phyloP scores from a whole-genome alignment of 2,113 vertebrate genomes.

The Colistium nudipinnis region DNA sequence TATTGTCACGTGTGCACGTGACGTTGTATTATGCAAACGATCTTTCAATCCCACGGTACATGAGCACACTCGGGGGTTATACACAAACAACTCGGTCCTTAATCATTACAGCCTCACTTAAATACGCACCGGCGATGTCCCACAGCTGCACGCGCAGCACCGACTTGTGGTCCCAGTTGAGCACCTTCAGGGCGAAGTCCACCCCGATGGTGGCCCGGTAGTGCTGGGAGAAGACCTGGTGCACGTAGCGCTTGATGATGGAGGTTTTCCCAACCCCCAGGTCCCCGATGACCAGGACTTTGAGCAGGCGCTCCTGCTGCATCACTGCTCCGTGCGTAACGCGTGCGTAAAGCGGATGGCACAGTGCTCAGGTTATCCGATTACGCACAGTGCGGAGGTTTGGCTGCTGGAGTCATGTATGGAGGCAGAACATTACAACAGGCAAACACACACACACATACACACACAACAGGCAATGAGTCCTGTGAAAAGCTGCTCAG shows the following conservation, averaged over 20 bases:
- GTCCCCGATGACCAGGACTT: conserved; percentile 83
- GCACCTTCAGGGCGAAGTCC: conserved; percentile 83
- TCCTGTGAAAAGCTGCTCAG: too few relatives aligned
- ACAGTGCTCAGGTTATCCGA: conserved; percentile 17
- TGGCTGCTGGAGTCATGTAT: background rate
- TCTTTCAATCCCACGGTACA: too few relatives aligned
- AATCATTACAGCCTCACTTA: background rate
- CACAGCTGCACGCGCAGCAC: conserved; percentile 83
- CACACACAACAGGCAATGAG: too few relatives aligned
- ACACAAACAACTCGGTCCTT: too few relatives aligned
- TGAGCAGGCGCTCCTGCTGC: conserved; percentile 82
- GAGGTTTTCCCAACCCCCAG: conserved; percentile 84
- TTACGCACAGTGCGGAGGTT: conserved; percentile 4
- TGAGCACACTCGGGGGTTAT: background rate
- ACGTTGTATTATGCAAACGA: too few relatives aligned
- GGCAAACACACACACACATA: background rate
- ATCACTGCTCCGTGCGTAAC: conserved; percentile 21
- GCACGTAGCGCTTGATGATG: conserved; percentile 84
- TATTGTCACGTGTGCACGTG: too few relatives aligned
- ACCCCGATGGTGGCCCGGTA: conserved; percentile 85
- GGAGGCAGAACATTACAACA: background rate
- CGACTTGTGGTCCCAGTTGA: conserved; percentile 79
- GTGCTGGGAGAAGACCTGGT: conserved; percentile 85
- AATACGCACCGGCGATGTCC: conserved; percentile 83
- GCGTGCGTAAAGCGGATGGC: background rate